Evolutionary conservation across 2,113 vertebrate species (phyloP), one percentile per base, ranked within the genome.

Genomic region (Nanger granti): DNA sequence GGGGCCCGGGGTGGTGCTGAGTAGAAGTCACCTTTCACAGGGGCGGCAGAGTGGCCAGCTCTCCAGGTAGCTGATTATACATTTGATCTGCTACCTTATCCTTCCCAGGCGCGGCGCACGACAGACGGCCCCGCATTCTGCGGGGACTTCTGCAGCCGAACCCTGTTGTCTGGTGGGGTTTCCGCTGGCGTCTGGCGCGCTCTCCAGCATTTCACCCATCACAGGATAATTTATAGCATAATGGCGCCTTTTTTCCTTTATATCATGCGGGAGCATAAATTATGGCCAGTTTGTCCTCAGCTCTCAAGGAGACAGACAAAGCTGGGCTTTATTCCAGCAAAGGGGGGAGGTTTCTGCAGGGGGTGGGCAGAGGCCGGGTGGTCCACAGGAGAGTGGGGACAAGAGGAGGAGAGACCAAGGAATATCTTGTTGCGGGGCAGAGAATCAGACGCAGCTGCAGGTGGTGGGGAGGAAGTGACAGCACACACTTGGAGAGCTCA

Each of bases 151-250:
- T 97, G 97, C 98, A 97, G 98, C 97, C 60, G 93, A 98, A 96
- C 97, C 97, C 97, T 98, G 98, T 98, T 98, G 98, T 98, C 98
- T 99, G 98, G 98, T 98, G 98, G 98, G 98, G 98, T 98, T 99
- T 98, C 97, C 93, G 92, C 97, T 44, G 20, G 97, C 91, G 97
- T 99, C 98, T 99, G 98, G 98, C 98, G 97, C 97, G 97, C 96
- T 97, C 96, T 90, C 98, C 97, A 89, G 98, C 98, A 97, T 98
- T 98, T 99, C 94, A 96, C 97, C 98, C 97, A 98, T 98, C 98
- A 98, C 98, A 97, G 98, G 98, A 98, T 98, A 99, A 99, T 99
- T 99, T 99, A 99, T 98, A 98, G 98, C 91, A 97, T 98, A 98
- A 99, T 98, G 98, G 98, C 98, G 97, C 91, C 98, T 98, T 98